phyloP scores from a whole-genome alignment of 2,113 vertebrate species.

The Cranoglanis bouderius region DNA sequence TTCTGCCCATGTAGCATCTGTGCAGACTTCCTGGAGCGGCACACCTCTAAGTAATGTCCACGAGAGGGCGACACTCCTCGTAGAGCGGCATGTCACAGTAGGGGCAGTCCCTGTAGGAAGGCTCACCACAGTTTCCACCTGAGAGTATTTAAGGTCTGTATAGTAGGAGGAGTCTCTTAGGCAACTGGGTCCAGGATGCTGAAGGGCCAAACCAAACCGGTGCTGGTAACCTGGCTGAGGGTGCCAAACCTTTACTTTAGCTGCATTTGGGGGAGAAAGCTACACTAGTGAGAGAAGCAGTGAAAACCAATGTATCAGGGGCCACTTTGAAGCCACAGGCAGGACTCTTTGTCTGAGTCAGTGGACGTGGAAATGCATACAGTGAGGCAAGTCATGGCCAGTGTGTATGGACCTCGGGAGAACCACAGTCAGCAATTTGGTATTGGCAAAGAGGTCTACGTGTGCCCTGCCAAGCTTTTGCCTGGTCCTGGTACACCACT shows the following conservation, averaged over 20 bases:
- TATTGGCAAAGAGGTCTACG: not conserved
- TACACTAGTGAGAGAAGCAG: not conserved
- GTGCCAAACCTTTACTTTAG: not conserved
- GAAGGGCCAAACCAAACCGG: not conserved
- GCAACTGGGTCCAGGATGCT: not conserved
- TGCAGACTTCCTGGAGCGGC: not conserved
- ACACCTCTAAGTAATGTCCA: not conserved
- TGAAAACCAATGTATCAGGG: not conserved
- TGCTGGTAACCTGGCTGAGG: not conserved
- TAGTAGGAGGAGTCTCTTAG: not conserved
- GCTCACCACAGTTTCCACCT: not conserved
- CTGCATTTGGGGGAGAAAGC: not conserved
- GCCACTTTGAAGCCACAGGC: not conserved
- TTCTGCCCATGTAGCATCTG: not conserved
- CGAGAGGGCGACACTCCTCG: not conserved
- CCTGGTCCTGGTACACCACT: not conserved
- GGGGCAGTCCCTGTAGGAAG: not conserved
- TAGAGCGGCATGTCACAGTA: too few relatives aligned
- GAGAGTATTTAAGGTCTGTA: not conserved
- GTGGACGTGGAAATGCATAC: not conserved
- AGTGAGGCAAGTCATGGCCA: not conserved
- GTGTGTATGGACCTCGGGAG: not conserved
- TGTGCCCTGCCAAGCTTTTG: not conserved
- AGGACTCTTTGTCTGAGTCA: not conserved
- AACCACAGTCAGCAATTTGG: not conserved